Evolutionary conservation across 53 echinoderm and acorn worm genomes (phyloP).

Genomic region (Stichopus horrens): DNA sequence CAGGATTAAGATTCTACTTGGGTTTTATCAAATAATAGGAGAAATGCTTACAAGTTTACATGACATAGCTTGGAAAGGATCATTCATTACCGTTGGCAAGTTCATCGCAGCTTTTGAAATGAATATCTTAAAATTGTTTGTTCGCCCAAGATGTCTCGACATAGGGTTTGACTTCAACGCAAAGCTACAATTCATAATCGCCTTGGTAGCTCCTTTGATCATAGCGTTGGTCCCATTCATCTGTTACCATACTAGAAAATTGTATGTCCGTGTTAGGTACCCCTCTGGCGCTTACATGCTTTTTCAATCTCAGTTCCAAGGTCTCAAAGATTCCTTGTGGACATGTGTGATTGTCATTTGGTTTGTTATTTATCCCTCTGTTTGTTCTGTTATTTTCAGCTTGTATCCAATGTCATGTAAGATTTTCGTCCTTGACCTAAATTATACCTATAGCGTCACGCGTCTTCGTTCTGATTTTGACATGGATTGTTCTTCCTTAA

Average conservation of each 20-base stretch:
- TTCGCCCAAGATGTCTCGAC: not conserved
- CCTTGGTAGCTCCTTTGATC: not conserved
- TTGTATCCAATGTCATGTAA: slow-evolving; percentile 57
- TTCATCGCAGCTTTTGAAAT: not conserved
- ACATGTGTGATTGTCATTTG: slow-evolving; percentile 38
- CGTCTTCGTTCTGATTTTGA: slow-evolving; percentile 57
- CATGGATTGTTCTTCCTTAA: slow-evolving; percentile 38
- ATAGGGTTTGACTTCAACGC: not conserved
- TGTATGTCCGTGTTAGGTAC: not conserved
- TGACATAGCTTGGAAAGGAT: slow-evolving; percentile 2
- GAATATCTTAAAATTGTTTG: not conserved
- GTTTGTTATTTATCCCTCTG: slow-evolving; percentile 57
- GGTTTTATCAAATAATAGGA: slow-evolving; percentile 29
- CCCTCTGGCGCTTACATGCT: not conserved
- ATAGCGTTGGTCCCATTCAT: not conserved
- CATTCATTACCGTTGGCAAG: not conserved
- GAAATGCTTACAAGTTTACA: slow-evolving; percentile 6
- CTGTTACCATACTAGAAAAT: not conserved
- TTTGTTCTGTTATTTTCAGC: slow-evolving; percentile 46
- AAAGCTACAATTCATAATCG: slow-evolving; percentile 11
- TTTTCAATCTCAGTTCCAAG: not conserved
- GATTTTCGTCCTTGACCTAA: slow-evolving; percentile 43
- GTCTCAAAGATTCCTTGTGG: not conserved
- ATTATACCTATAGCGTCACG: not conserved
- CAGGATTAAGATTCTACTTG: slow-evolving; percentile 13